Percentiles rank a stretch among this genome's conserved stretches.
These are phyloP conservation scores for Atlantisia rogersi DNA, from an alignment of 2,113 vertebrate species.

Conservation along the genomic window DNA sequence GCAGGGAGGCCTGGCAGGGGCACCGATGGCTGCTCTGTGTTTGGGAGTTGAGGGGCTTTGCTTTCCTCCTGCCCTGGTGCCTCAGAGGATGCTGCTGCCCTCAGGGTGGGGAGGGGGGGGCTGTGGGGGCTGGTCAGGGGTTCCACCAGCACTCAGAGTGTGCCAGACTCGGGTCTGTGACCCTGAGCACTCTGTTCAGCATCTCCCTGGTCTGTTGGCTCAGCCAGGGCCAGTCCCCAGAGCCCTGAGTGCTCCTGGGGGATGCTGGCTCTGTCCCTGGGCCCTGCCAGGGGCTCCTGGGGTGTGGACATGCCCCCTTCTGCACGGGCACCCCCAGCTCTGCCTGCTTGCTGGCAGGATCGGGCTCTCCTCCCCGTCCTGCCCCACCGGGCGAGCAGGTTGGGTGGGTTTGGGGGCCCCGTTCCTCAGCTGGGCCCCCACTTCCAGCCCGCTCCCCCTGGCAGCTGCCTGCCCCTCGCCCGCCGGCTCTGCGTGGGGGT, in stretches of 20 bases:
- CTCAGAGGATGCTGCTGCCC: not conserved
- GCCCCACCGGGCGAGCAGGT: not conserved
- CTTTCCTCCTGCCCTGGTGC: not conserved
- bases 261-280: not conserved
- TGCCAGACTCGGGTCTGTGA: not conserved
- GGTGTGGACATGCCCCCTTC: rapidly evolving
- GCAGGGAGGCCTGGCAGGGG: not conserved
- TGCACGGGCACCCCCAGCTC: not conserved
- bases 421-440: not conserved
- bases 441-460: not conserved
- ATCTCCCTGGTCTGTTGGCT: rapidly evolving
- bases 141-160: not conserved
- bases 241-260: not conserved
- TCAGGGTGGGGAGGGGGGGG: not conserved
- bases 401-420: not conserved
- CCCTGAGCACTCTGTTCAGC: not conserved
- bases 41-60: not conserved
- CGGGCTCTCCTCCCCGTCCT: not conserved
- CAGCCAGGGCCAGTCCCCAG: not conserved
- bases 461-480: not conserved
- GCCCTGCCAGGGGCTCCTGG: not conserved
- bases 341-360: not conserved
- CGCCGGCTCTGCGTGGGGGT: not conserved
- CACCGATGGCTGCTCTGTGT: not conserved
- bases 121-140: not conserved